A percentile compares a stretch with the other conserved stretches of the same genome.
Conservation (phyloP, 2,888 invertebrate genomes). For the Penaeus monodon region DNA sequence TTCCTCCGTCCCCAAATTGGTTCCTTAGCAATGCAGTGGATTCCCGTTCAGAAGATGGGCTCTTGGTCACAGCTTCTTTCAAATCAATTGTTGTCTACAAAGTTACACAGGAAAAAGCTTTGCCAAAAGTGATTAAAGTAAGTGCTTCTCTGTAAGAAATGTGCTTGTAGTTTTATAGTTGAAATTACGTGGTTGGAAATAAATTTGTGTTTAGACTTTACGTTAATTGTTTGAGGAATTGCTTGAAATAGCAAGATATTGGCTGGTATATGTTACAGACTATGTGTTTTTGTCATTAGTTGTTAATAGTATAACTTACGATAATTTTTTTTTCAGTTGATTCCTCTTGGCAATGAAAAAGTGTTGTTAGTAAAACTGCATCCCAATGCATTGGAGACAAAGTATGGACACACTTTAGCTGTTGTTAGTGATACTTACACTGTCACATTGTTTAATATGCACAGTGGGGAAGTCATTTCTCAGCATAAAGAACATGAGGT, state of each 20-base stretch:
- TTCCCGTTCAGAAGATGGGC: constrained; percentile 44
- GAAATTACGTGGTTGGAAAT: too few relatives aligned
- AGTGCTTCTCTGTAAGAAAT: neutral
- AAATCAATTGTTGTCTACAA: constrained; percentile 52
- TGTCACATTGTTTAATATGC: constrained; percentile 41
- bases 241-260: too few relatives aligned
- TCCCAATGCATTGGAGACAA: constrained; percentile 32
- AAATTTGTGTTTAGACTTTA: too few relatives aligned
- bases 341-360: constrained; percentile 38
- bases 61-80: constrained; percentile 49
- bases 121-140: constrained; percentile 57
- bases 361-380: constrained; percentile 29
- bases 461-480: constrained; percentile 31
- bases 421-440: constrained; percentile 21
- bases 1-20: constrained; percentile 64
- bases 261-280: too few relatives aligned
- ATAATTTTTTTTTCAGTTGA: constrained; percentile 38
- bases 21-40: constrained; percentile 46
- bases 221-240: too few relatives aligned
- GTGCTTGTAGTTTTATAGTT: too few relatives aligned
- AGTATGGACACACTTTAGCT: constrained; percentile 44
- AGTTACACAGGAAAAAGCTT: constrained; percentile 16
- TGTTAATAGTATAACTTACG: too few relatives aligned
- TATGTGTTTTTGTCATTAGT: neutral
- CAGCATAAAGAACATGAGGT: constrained; percentile 55